Percentiles rank a stretch among this genome's conserved stretches.
phyloP scores from a whole-genome alignment of 1,140 invertebrate genomes.

The Cotesia glomerata region DNA sequence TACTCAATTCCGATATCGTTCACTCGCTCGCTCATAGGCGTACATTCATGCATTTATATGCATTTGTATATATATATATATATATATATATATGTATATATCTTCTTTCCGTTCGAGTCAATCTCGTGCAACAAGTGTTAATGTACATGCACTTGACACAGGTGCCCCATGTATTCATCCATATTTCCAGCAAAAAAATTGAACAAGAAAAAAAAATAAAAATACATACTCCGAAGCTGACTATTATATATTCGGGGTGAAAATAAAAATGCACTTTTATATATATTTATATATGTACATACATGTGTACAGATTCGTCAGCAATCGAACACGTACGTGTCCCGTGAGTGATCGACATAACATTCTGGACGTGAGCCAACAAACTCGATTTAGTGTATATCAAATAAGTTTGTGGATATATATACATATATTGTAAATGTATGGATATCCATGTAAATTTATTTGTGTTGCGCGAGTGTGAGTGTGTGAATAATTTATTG shows the following conservation, averaged over 20 bases:
- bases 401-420: background rate
- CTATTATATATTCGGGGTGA: background rate
- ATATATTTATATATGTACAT: background rate
- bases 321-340: background rate
- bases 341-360: background rate
- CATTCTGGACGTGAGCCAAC: constrained; percentile 7
- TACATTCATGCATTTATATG: background rate
- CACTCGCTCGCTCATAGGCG: background rate
- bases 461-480: constrained; percentile 16
- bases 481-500: constrained; percentile 21
- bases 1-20: constrained; percentile 3
- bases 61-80: constrained; percentile 21
- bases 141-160: constrained; percentile 9
- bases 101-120: constrained; percentile 26
- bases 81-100: background rate
- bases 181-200: background rate
- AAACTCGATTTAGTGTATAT: background rate
- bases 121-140: constrained; percentile 50
- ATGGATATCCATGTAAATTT: constrained; percentile 24
- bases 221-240: background rate
- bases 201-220: background rate
- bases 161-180: background rate
- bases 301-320: background rate
- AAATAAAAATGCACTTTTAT: constrained; percentile 5
- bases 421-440: background rate